Conservation (phyloP, 2,888 invertebrate species). For the Geophilus truncorum region DNA sequence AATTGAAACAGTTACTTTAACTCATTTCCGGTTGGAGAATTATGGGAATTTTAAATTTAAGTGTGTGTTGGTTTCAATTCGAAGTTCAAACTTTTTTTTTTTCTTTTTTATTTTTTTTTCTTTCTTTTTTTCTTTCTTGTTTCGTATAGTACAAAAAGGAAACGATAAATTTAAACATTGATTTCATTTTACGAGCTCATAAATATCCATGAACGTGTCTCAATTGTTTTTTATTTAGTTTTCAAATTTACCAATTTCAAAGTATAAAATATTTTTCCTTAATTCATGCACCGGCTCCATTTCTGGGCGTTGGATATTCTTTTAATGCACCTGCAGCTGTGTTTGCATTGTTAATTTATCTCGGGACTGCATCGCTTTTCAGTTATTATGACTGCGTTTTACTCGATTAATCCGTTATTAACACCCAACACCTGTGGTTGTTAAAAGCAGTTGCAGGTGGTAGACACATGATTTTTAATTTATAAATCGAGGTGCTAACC, state of each 20-base stretch:
- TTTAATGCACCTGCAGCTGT: neutral
- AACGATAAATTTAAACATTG: neutral
- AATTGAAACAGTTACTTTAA: conserved; percentile 27
- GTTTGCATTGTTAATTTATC: conserved; percentile 3
- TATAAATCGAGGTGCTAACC: too few relatives aligned
- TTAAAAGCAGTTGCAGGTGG: neutral
- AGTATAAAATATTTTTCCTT: neutral
- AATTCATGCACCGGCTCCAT: neutral
- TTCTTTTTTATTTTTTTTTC: neutral
- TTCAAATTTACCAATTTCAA: too few relatives aligned
- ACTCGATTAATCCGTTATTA: neutral
- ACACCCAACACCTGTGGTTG: neutral
- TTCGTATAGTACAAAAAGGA: neutral
- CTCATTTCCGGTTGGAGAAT: neutral
- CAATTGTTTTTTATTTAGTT: neutral
- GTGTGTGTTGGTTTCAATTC: neutral
- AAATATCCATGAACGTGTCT: neutral
- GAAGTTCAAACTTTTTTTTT: neutral
- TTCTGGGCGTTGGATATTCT: neutral
- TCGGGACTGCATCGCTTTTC: neutral
- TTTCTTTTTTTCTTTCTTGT: neutral
- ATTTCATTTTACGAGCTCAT: neutral
- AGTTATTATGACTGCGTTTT: neutral
- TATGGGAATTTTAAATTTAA: neutral
- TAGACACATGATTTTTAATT: neutral